Base-by-base conservation (phyloP, 2,888 invertebrate species). In the Dicroscelio sp. region DNA sequence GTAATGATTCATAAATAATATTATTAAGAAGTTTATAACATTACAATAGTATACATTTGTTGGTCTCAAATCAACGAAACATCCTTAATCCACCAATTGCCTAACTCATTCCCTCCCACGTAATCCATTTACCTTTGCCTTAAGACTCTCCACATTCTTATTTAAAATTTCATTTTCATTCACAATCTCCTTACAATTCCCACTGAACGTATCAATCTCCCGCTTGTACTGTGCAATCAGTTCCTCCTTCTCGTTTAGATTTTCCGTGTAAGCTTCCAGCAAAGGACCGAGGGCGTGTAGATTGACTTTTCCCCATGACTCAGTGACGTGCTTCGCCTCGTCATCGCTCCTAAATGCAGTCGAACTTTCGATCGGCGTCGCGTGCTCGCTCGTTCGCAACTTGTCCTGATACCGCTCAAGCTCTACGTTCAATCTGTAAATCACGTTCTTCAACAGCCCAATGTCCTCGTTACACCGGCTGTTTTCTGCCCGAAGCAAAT, bases 231-330 rank as follows among this genome's bases (percentile, higher is more conserved):
- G 98, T 25, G 97, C 95, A 71, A 99, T 98, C 0, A 98, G 97
- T 58, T 97, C 97, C 86, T 98, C 98, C 95, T 98, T 98, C 94
- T 99, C 98, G 93, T 97, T 97, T 0, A 98, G 96, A 90, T 98
- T 98, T 95, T 98, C 98, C 96, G 98, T 98, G 94, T 98, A 99
- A 0, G 98, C 98, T 95, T 98, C 98, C 91, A 98, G 97, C 5
- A 99, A 97, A 0, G 98, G 98, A 0, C 97, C 98, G 91, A 98
- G 96, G 0, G 98, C 98, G 94, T 98, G 98, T 0, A 97, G 97
- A 94, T 98, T 98, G 1, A 97, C 95, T 96, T 96, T 93, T 95
- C 97, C 96, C 98, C 98, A 96, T 95, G 97, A 93, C 96, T 97
- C 95, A 94, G 97, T 86, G 94, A 97, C 86, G 97, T 97, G 96